Base-by-base conservation (phyloP, 2,797 vertebrate species). In the Xerus rutilus region DNA sequence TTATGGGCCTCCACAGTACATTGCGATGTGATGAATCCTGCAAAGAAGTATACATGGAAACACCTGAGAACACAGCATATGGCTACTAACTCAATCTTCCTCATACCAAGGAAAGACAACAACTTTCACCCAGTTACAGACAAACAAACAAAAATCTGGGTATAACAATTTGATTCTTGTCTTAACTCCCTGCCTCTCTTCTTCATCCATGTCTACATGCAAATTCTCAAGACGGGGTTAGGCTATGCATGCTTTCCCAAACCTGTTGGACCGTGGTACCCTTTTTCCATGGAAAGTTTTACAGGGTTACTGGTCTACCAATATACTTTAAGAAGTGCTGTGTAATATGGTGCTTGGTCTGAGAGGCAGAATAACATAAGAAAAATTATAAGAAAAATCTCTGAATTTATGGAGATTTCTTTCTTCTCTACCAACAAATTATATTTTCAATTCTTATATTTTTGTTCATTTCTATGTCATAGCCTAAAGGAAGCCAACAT, bases 171-270 rank as follows among this genome's bases (percentile, higher is more conserved):
- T 43, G 18, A 54, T 81, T 52, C 7, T 62, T 86, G 10, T 57
- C 28, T 72, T 87, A 32, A 59, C 1, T 47, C 3, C 5, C 2
- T 0, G 10, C 1, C 5, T 1, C 18, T 20, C 1, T 15, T 17
- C 5, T 62, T 5, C 4, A 2, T 57, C 21, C 47, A 64, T 23
- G 7, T 79, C 64, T 47, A 52, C 64, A 28, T 79, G 11, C 15
- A 76, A 72, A 83, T 86, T 92, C 64, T n/a, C 73, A 69, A 70
- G 45, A 52, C 7, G 2, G 0, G 0, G 6, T 17, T 25, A 83
- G 28, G 32, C 4, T 70, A 69, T 25, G 17, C 30, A 15, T 73
- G 52, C 15, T 35, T 90, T 91, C 70, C 28, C 54, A 81, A 47
- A 87, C 4, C 32, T 77, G 47, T 0, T 82, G 21, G 21, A 52